These are phyloP conservation scores for Danio tinwini DNA, from an alignment of 2,797 vertebrate genomes.

Conservation along the genomic window DNA sequence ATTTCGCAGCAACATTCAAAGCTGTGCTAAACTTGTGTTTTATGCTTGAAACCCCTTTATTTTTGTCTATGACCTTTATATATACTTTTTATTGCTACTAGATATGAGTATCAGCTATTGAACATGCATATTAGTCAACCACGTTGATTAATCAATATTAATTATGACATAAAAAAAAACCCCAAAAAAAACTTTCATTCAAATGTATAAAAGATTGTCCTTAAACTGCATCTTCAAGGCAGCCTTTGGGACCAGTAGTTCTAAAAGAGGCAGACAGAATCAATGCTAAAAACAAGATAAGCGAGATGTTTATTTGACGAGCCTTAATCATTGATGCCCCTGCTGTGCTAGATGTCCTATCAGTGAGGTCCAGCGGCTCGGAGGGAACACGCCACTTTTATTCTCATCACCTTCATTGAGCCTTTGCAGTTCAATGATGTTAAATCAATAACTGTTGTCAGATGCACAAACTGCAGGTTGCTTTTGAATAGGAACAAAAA, in stretches of 20 bases:
- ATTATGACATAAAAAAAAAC: background rate
- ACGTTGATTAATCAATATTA: background rate
- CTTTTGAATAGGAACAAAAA: constrained; percentile 52
- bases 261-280: constrained; percentile 40
- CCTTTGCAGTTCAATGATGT: constrained; percentile 48
- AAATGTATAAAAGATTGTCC: background rate
- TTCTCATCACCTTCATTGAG: constrained; percentile 57
- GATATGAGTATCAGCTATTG: background rate
- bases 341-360: constrained; percentile 55
- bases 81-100: background rate
- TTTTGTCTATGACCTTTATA: too few relatives aligned
- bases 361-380: constrained; percentile 54
- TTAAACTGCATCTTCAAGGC: background rate
- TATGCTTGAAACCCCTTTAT: too few relatives aligned
- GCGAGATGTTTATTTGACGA: constrained; percentile 58
- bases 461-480: constrained; percentile 27
- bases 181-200: background rate
- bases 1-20: too few relatives aligned
- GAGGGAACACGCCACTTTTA: constrained; percentile 47
- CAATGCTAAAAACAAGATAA: constrained; percentile 55
- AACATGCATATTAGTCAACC: background rate
- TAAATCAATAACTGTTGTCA: constrained; percentile 54
- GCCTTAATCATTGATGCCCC: constrained; percentile 47
- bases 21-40: too few relatives aligned
- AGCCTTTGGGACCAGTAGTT: constrained; percentile 10